Evolutionary conservation across 2,888 invertebrate genomes (phyloP), one percentile per base, ranked within the genome.

Genomic region (Tuberolachnus salignus): DNA sequence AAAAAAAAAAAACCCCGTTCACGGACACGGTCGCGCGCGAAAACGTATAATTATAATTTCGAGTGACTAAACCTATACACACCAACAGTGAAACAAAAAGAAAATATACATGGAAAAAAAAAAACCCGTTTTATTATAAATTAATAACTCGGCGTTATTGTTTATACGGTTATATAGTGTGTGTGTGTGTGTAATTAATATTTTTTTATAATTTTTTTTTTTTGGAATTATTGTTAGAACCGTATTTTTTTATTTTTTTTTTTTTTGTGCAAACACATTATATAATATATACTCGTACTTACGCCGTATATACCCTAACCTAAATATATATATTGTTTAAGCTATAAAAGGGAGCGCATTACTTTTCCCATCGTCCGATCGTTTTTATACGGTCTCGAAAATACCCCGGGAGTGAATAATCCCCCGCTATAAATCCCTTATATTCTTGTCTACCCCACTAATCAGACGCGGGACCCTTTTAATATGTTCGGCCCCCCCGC

Each of bases 381-480:
- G n/a, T n/a, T n/a, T 49, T 46, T 71, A 71, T 71, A 55, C n/a
- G 70, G 57, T 57, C 46, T 71, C 10, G 46, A 57, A n/a, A 57
- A 71, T 23, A 59, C 59, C 46, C 57, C 9, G 46, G 46, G 71
- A 71, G n/a, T n/a, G 57, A 46, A 26, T 71, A 71, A 71, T 71
- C 71, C 57, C n/a, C n/a, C n/a, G n/a, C n/a, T n/a, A n/a, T 13
- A 59, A 71, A 71, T 57, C 46, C 57, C 46, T 26, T n/a, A n/a
- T n/a, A n/a, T n/a, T 44, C 46, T 71, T 59, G 57, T 13, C 46
- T 46, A 44, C 57, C 55, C 71, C 13, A 59, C 71, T 71, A 57
- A 71, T 71, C 71, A 71, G 57, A 46, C 57, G 26, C n/a, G n/a
- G n/a, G 46, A 46, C 71, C 71, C 57, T 71, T 71, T 46, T 59